Conservation (phyloP, 1,140 invertebrate species). For the Aradophagus sp. region DNA sequence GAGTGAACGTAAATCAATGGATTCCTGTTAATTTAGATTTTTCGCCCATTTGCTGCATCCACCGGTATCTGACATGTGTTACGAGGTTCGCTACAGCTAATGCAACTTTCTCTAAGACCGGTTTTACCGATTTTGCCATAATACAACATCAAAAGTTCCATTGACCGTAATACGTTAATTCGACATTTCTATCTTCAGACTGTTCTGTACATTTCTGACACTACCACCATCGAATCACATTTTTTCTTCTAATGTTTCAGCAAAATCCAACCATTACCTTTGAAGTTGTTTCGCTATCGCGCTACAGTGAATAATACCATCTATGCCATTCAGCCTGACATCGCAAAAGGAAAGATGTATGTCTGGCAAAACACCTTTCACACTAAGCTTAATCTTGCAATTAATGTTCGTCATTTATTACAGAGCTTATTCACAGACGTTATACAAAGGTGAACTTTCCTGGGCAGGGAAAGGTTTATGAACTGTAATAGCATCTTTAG, state of each 20-base stretch:
- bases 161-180: conserved; percentile 22
- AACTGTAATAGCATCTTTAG: no score
- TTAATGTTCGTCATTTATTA: conserved; percentile 3
- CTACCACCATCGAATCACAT: no score
- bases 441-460: no score
- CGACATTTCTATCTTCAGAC: conserved; percentile 7
- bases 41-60: conserved; percentile 18
- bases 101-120: conserved; percentile 56
- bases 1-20: conserved; percentile 27
- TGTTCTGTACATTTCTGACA: no score
- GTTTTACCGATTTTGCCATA: conserved; percentile 36
- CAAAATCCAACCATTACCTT: no score
- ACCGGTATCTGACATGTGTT: conserved; percentile 17
- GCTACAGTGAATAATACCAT: background rate
- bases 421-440: no score
- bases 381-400: background rate
- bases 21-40: conserved; percentile 21
- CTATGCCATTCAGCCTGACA: background rate
- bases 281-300: no score
- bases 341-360: conserved; percentile 4
- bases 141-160: conserved; percentile 35
- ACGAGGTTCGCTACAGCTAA: conserved; percentile 16
- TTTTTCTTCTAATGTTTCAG: no score
- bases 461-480: no score
- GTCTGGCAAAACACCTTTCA: conserved; percentile 7